Conservation (phyloP, 2,113 vertebrate species). For the Urocynchramus pylzowi region DNA sequence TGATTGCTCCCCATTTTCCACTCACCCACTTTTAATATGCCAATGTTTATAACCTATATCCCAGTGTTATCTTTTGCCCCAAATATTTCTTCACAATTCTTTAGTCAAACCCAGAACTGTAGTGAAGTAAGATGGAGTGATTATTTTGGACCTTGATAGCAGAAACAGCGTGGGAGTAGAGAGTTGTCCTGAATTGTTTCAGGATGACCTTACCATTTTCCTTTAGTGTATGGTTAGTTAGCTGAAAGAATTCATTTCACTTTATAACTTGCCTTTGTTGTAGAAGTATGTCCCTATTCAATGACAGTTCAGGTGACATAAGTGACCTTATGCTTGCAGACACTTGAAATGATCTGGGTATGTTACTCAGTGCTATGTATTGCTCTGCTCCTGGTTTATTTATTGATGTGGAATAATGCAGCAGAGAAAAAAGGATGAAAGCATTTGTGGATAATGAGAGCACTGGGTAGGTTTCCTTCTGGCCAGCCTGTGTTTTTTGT, state of each 20-base stretch:
- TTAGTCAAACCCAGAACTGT: background rate
- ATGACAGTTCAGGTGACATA: background rate
- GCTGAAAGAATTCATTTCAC: background rate
- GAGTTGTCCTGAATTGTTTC: background rate
- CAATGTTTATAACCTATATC: background rate
- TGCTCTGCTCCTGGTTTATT: background rate
- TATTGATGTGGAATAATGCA: conserved; percentile 9
- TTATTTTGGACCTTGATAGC: background rate
- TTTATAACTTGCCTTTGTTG: background rate
- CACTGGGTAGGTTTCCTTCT: background rate
- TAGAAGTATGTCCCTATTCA: background rate
- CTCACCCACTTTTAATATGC: background rate
- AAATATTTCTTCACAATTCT: background rate
- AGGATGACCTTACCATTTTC: background rate
- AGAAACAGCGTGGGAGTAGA: background rate
- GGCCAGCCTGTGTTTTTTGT: background rate
- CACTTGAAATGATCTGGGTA: background rate
- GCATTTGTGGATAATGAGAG: background rate
- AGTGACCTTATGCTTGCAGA: background rate
- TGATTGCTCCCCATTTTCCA: background rate
- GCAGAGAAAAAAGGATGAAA: background rate
- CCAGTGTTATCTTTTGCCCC: background rate
- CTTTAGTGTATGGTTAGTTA: background rate
- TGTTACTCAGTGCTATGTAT: background rate
- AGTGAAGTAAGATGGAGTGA: background rate